phyloP scores from a whole-genome alignment of 2,113 vertebrate genomes.

The Manacus vitellinus region DNA sequence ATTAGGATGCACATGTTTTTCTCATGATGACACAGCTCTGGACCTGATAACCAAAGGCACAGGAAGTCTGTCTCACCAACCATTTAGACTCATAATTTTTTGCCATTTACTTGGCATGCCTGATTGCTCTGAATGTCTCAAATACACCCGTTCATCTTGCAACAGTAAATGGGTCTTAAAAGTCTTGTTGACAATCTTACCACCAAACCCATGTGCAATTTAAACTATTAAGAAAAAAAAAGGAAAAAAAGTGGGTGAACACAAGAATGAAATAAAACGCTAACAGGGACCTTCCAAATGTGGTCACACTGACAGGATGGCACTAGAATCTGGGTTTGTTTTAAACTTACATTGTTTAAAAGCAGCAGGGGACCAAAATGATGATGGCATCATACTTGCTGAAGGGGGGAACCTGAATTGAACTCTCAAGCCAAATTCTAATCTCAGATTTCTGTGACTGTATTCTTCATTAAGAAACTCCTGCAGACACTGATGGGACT shows the following conservation, averaged over 20 bases:
- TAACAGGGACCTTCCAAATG: slow-evolving; percentile 22
- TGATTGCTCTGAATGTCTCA: not conserved
- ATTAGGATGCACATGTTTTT: not conserved
- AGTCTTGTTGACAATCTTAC: slow-evolving; percentile 27
- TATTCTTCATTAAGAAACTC: not conserved
- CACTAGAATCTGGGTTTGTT: slow-evolving; percentile 50
- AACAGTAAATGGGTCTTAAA: slow-evolving; percentile 1
- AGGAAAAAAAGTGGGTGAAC: not conserved
- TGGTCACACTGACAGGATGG: slow-evolving; percentile 11
- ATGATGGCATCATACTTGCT: slow-evolving; percentile 51
- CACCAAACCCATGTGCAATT: not conserved
- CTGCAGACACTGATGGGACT: not conserved
- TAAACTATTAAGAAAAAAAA: not conserved
- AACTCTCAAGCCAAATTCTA: slow-evolving; percentile 51
- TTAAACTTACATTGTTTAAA: slow-evolving; percentile 50
- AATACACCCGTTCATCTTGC: not conserved
- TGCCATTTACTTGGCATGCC: not conserved
- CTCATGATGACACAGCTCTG: not conserved
- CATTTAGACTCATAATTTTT: not conserved
- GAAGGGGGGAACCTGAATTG: slow-evolving; percentile 32
- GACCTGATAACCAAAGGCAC: not conserved
- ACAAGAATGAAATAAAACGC: not conserved
- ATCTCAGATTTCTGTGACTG: slow-evolving; percentile 30
- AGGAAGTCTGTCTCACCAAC: not conserved
- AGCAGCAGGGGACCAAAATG: slow-evolving; percentile 40